Base-by-base conservation (phyloP, 1,140 invertebrate genomes). In the Ceratina japonica region DNA sequence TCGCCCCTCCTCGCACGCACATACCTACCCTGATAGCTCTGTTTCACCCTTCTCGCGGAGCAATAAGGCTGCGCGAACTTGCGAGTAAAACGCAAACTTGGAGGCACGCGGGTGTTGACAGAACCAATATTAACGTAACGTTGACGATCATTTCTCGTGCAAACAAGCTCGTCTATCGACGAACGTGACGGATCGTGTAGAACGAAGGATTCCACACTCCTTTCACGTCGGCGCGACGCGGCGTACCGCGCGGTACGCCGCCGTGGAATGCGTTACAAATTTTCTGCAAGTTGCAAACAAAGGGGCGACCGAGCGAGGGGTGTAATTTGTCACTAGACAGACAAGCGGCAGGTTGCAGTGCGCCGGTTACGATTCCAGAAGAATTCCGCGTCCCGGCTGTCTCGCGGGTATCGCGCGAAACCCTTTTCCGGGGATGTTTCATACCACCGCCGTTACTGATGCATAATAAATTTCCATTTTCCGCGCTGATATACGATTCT, bases 111-210 rank as follows among this genome's bases (percentile, higher is more conserved):
- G 18, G 18, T 83, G 63, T 76, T 70, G 59, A 75, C 77, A 80
- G 59, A 64, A 73, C 66, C 71, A 86, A 85, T 86, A 83, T 86
- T 81, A 83, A 76, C 73, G 75, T 74, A 65, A 74, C 64, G 64
- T 80, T 52, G 73, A 58, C 75, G 68, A 85, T 85, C 74, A 78
- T 83, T 80, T 75, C 54, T 54, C 63, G 77, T 63, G 65, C 71
- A 86, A 85, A 86, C 85, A 85, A 59, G 51, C 62, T 56, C 2
- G 20, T 56, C 64, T 73, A 69, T 79, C 54, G 72, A 65, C 37
- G 69, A 73, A 83, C 84, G 70, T 85, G 75, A 83, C 52, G 58
- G 62, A 77, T 79, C 49, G n/a, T 61, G 58, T 69, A 31, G 73
- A 76, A 75, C 8, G 68, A 63, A 78, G 66, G 62, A 83, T 80